Evolutionary conservation across 2,797 vertebrate species (phyloP).

Genomic region (Carcharodon carcharias): DNA sequence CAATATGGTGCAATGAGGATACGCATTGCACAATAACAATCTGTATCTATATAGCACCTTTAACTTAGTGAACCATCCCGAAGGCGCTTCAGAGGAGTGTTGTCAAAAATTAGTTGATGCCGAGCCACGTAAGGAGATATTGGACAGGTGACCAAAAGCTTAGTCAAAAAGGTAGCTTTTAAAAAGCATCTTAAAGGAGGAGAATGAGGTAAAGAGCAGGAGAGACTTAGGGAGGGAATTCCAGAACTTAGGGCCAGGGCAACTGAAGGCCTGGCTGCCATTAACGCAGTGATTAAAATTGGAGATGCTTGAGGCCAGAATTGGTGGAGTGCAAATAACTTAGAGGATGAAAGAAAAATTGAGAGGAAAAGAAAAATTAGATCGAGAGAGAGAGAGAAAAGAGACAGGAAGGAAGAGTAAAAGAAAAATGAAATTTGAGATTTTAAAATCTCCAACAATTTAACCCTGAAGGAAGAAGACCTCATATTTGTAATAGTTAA

Average conservation of each 20-base stretch:
- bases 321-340: neutral
- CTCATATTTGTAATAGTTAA: neutral
- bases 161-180: neutral
- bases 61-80: neutral
- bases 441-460: neutral
- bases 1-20: neutral
- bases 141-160: neutral
- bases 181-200: neutral
- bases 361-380: neutral
- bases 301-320: neutral
- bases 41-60: neutral
- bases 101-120: neutral
- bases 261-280: neutral
- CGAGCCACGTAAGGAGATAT: neutral
- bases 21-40: neutral
- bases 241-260: neutral
- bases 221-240: neutral
- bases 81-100: neutral
- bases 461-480: neutral
- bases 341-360: neutral
- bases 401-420: no score
- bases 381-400: neutral
- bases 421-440: neutral
- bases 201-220: neutral
- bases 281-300: neutral